Percentiles rank a stretch among this genome's conserved stretches.
These are phyloP conservation scores for Psittacula echo DNA, from an alignment of 2,797 vertebrate genomes.

Conservation along the genomic window DNA sequence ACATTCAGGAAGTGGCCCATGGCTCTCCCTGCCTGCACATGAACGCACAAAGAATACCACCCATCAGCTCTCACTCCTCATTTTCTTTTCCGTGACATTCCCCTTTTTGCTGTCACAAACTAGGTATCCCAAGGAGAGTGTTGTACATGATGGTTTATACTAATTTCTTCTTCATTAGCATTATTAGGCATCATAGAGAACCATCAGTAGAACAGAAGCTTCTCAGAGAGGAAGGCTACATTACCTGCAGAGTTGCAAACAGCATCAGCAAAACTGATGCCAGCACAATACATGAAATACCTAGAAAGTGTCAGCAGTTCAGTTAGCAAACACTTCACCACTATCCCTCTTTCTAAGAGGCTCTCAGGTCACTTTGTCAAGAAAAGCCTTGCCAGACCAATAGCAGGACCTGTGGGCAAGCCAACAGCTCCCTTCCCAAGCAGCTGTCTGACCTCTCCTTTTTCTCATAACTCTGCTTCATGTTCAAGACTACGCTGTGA, in stretches of 20 bases:
- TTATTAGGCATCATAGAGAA: background rate
- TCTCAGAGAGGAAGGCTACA: background rate
- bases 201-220: background rate
- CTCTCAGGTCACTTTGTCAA: background rate
- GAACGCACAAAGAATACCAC: background rate
- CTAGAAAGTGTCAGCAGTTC: background rate
- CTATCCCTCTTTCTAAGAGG: background rate
- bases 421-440: background rate
- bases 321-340: background rate
- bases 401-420: background rate
- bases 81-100: background rate
- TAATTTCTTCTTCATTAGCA: background rate
- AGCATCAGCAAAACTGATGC: background rate
- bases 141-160: background rate
- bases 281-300: background rate
- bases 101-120: background rate
- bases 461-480: background rate
- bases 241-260: background rate
- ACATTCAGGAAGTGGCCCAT: background rate
- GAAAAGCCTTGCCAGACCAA: background rate
- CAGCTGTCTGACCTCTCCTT: background rate
- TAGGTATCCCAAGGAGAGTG: background rate
- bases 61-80: background rate
- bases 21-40: background rate
- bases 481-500: background rate